phyloP scores from a whole-genome alignment of 1,140 invertebrate species.

The Rhopalosiphum maidis region DNA sequence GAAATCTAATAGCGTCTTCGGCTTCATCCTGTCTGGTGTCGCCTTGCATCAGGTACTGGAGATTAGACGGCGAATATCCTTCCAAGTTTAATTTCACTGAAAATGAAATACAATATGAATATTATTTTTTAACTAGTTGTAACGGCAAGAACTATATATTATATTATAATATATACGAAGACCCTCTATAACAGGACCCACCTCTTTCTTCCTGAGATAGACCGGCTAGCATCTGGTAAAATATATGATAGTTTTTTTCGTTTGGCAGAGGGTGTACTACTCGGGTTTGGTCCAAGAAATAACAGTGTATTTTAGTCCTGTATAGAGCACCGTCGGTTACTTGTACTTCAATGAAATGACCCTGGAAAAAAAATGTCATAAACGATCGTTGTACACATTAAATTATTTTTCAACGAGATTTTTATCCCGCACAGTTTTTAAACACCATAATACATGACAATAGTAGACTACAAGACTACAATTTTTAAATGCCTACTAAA shows the following conservation, averaged over 20 bases:
- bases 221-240: conserved; percentile 95
- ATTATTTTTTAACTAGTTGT: neutral
- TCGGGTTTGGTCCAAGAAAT: conserved; percentile 91
- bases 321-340: conserved; percentile 95
- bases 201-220: conserved; percentile 84
- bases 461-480: neutral
- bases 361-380: conserved; percentile 67
- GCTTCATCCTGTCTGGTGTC: conserved; percentile 77
- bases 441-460: neutral
- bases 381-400: neutral
- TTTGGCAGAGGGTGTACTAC: conserved; percentile 83
- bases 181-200: conserved; percentile 61
- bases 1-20: conserved; percentile 79
- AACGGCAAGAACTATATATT: neutral
- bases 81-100: conserved; percentile 80
- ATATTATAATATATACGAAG: neutral
- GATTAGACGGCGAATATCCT: conserved; percentile 79
- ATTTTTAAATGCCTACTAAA: neutral
- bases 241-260: conserved; percentile 97
- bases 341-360: conserved; percentile 95
- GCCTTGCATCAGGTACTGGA: conserved; percentile 80
- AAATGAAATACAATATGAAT: neutral
- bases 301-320: conserved; percentile 94
- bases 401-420: conserved; percentile 41
- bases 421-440: neutral